Evolutionary conservation across 2,888 invertebrate genomes (phyloP).

Genomic region (Leptopilina syphax): DNA sequence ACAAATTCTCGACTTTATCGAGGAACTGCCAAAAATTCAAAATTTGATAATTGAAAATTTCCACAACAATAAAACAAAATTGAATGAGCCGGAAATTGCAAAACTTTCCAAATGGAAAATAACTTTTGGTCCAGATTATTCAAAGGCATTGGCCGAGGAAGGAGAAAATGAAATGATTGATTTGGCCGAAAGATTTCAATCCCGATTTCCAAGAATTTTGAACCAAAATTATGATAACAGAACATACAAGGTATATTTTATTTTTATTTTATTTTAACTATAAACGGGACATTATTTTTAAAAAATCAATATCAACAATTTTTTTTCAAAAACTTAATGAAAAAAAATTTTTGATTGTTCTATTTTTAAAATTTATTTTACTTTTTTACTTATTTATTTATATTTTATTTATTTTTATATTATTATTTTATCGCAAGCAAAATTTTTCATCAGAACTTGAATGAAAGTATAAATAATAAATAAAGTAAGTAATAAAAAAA

Average conservation of each 20-base stretch:
- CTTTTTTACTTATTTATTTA: too few relatives aligned
- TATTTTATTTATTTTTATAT: slow-evolving; percentile 72
- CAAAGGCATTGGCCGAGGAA: slow-evolving; percentile 83
- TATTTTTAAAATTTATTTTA: too few relatives aligned
- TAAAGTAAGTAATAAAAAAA: slow-evolving; percentile 39
- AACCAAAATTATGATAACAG: slow-evolving; percentile 81
- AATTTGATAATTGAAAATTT: slow-evolving; percentile 79
- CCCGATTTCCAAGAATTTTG: slow-evolving; percentile 83
- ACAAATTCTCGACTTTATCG: slow-evolving; percentile 79
- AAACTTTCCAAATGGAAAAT: slow-evolving; percentile 81
- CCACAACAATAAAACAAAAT: slow-evolving; percentile 75
- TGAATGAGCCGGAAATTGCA: slow-evolving; percentile 76
- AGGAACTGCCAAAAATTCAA: slow-evolving; percentile 79
- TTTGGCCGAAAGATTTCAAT: slow-evolving; percentile 86
- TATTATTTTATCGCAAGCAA: slow-evolving; percentile 20
- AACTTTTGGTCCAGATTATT: slow-evolving; percentile 78
- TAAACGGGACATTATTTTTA: too few relatives aligned
- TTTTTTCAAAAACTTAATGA: too few relatives aligned
- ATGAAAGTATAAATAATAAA: not conserved
- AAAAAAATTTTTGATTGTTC: too few relatives aligned
- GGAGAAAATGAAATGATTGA: slow-evolving; percentile 87
- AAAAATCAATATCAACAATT: too few relatives aligned
- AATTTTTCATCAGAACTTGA: not conserved
- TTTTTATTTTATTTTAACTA: too few relatives aligned
- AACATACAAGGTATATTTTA: slow-evolving; percentile 78